Base-by-base conservation (phyloP, 2,113 vertebrate genomes). In the Chaetorhynchus papuensis region DNA sequence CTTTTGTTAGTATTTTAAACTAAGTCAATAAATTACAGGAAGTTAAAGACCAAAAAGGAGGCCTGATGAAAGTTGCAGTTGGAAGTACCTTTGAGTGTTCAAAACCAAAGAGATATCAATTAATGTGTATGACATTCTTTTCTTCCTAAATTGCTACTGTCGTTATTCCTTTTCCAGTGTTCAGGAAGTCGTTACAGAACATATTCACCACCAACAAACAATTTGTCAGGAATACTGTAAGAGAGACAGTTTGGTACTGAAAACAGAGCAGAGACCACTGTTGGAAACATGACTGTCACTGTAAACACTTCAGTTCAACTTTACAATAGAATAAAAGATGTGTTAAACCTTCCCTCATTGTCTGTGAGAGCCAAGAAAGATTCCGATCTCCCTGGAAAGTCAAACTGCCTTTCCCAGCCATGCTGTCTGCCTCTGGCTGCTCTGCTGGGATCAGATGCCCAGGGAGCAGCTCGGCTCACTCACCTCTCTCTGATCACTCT, bases 381-480 rank as follows among this genome's bases (percentile, higher is more conserved):
- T 41, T 61, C 21, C 52, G 14, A 56, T 20, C 35, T 17, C 35
- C 44, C 35, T 37, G 45, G 33, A 76, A 83, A 83, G 60, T 7
- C 42, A 54, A 68, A 52, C 7, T 0, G 3, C 1, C 0, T 41
- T 49, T 23, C 47, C 27, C 4, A 6, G 9, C 13, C 31, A 12
- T 44, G 44, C 18, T 3, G 2, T 3, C 54, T 39, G 23, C 27
- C 33, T 47, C 59, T 1, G 35, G 44, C 31, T 72, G 63, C 26
- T 64, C 64, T 41, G 52, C 9, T 15, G 80, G 39, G 30, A 44
- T 53, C 31, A 15, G 39, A 24, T 11, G 9, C 19, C 33, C 47
- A 23, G 22, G 41, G 17, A 64, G 13, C 59, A 53, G 21, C 0
- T 0, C 13, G 31, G n/a, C 33, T 70, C 1, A 6, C 19, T 70